A percentile compares a stretch with the other conserved stretches of the same genome.
These are phyloP conservation scores for Melipona beecheii DNA, from an alignment of 2,888 invertebrate genomes.

Conservation along the genomic window DNA sequence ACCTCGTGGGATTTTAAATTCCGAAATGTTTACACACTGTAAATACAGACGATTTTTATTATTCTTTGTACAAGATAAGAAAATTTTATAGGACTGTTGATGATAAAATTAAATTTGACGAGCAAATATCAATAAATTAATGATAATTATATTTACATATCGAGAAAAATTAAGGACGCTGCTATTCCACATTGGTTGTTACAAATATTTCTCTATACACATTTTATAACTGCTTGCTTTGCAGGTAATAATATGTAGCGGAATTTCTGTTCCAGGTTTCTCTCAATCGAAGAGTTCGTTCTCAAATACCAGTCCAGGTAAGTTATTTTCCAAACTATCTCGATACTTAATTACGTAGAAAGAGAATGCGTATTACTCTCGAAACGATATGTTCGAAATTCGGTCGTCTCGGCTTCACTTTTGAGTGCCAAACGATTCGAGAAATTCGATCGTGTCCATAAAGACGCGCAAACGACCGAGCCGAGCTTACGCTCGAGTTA, in stretches of 20 bases:
- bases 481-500: constrained; percentile 43
- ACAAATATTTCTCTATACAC: background rate
- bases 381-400: background rate
- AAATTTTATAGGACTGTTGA: too few relatives aligned
- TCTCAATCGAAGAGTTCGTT: constrained; percentile 81
- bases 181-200: too few relatives aligned
- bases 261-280: constrained; percentile 77
- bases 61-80: too few relatives aligned
- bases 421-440: background rate
- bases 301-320: constrained; percentile 80
- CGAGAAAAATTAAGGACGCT: too few relatives aligned
- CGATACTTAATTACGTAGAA: background rate
- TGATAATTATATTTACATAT: too few relatives aligned
- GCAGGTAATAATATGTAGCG: constrained; percentile 28
- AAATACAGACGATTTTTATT: too few relatives aligned
- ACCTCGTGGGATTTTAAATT: too few relatives aligned
- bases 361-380: too few relatives aligned
- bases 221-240: background rate
- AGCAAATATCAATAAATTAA: too few relatives aligned
- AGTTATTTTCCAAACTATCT: constrained; percentile 47
- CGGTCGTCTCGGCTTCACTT: background rate
- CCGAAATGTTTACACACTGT: too few relatives aligned
- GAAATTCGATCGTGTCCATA: constrained; percentile 24
- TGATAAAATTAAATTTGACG: too few relatives aligned
- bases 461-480: constrained; percentile 41